Base-by-base conservation (phyloP, 2,113 vertebrate genomes). In the Eonycteris spelaea region DNA sequence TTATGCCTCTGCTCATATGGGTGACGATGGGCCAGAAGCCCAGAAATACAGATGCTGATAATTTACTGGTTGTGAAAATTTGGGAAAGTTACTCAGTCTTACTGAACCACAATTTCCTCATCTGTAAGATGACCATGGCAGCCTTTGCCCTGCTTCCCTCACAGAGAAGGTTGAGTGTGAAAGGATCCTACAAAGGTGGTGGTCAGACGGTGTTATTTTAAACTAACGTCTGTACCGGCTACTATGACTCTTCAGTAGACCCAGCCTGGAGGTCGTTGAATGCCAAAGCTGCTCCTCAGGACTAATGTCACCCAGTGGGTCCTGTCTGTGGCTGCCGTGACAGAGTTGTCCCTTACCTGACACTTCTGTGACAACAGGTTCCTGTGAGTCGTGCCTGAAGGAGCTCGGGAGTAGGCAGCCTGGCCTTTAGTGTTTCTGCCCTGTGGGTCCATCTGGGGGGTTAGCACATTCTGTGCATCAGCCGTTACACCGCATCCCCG, bases 401-500 rank as follows among this genome's bases (percentile, higher is more conserved):
- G 61, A 65, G 35, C 26, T 45, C 33, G 0, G 10, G 24, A 88
- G 12, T 30, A 6, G 33, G n/a, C 22, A 21, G 30, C 6, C 71
- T 30, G 53, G n/a, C 15, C 71, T 40, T 74, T 51, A 22, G 59
- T 10, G 21, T 71, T 65, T 79, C 51, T 74, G 74, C 7, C n/a
- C n/a, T 4, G 0, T 10, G 74, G 6, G 28, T 16, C 40, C 68
- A 12, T 30, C 33, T 19, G 9, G 55, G 55, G 55, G 6, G 16
- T 77, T 65, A 28, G 65, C 26, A 2, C n/a, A 18, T 4, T 6
- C 45, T n/a, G 14, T 4, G 8, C 59, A 10, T 40, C 38, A 45
- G 57, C 9, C 2, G 0, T 22, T 3, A n/a, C 11, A 10, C 7
- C 1, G 0, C 40, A 24, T 14, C 18, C 1, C 43, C 0, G 13